Evolutionary conservation across 2,888 invertebrate species (phyloP).

Genomic region (Acrocera orbiculus): DNA sequence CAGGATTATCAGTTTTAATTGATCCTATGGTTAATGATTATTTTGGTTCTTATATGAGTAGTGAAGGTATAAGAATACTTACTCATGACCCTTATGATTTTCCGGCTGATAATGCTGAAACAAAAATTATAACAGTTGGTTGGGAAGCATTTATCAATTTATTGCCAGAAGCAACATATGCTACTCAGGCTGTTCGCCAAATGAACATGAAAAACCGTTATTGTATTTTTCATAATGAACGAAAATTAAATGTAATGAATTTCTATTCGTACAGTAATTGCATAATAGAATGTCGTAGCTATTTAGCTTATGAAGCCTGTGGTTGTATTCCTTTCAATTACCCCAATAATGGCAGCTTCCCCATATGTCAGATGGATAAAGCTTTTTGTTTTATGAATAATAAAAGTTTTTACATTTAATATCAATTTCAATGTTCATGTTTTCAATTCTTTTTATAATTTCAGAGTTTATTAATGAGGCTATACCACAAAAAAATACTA

Average conservation of each 20-base stretch:
- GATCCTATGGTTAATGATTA: slow-evolving; percentile 41
- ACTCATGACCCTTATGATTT: slow-evolving; percentile 46
- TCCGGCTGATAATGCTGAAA: slow-evolving; percentile 43
- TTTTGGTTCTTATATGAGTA: slow-evolving; percentile 40
- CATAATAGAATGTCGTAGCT: slow-evolving; percentile 38
- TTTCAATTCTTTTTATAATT: slow-evolving; percentile 1
- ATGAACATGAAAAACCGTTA: slow-evolving; percentile 35
- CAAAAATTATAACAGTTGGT: slow-evolving; percentile 37
- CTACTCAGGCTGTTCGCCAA: slow-evolving; percentile 35
- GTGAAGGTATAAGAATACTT: slow-evolving; percentile 43
- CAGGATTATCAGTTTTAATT: slow-evolving; percentile 42
- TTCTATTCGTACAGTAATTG: slow-evolving; percentile 50
- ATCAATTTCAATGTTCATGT: neutral
- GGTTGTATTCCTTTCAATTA: slow-evolving; percentile 43
- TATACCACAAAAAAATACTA: slow-evolving; percentile 25
- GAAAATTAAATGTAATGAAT: slow-evolving; percentile 20
- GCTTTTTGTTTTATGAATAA: slow-evolving; percentile 20
- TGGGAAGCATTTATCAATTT: slow-evolving; percentile 43
- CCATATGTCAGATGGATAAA: slow-evolving; percentile 19
- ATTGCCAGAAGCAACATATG: slow-evolving; percentile 44
- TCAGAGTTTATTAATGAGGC: slow-evolving; percentile 23
- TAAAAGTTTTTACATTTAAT: slow-evolving; percentile 18
- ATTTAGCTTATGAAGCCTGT: slow-evolving; percentile 33
- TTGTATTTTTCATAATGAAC: slow-evolving; percentile 43
- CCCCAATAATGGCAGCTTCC: slow-evolving; percentile 26